Base-by-base conservation (phyloP, 2,797 vertebrate species). In the Esox lucius region DNA sequence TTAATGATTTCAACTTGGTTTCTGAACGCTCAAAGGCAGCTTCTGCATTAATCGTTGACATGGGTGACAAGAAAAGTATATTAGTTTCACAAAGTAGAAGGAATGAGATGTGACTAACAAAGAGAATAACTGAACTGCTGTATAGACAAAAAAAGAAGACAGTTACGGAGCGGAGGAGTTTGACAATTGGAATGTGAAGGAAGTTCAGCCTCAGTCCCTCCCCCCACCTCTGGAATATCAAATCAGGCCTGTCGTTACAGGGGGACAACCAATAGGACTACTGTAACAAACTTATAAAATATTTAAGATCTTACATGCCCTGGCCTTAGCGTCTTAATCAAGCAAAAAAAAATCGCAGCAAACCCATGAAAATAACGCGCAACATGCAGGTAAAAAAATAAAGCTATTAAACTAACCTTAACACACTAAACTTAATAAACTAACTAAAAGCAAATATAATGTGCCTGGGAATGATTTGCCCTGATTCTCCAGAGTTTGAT, bases 161-260 rank as follows among this genome's bases (percentile, higher is more conserved):
- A 46, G 61, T 31, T 80, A 83, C 74, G 78, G 71, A 74, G 59
- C 71, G 61, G 72, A 81, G 80, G 61, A 71, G 62, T 59, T 19
- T 71, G 22, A 72, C 76, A 46, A 19, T 39, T 17, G 22, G 67
- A 84, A 90, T 86, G 79, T 77, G 84, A 87, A 88, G 86, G 5
- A 89, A 80, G 79, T 61, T 72, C 51, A 73, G 71, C 78, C 79
- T 79, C 71, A 74, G 68, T 46, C 70, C 62, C 46, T 65, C 70
- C 68, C 78, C 75, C 15, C 24, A 19, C 19, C 26, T 33, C 51
- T 11, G 8, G 78, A 72, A 88, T 84, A 88, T 87, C 71, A 82
- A 75, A 67, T 31, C 28, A 31, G 28, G 28, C 28, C 28, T 31
- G 28, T 3, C 28, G 3, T 31, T 31, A 31, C 1, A 31, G 28